These are phyloP conservation scores for Coryphaenoides rupestris DNA, from an alignment of 2,113 vertebrate species.

Conservation along the genomic window DNA sequence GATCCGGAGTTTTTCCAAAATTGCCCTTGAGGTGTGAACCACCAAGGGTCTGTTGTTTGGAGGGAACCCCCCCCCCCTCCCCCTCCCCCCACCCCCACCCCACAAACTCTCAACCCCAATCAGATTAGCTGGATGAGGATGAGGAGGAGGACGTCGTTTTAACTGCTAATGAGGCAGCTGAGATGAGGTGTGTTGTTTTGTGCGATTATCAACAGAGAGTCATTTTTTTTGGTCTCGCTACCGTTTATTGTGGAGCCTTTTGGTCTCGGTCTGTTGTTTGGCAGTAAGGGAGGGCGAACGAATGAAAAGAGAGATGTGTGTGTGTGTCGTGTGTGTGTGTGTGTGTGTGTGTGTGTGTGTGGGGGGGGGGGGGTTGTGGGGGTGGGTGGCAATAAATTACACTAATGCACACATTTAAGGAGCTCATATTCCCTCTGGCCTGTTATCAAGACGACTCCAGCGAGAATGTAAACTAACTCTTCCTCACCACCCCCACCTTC, in stretches of 20 bases:
- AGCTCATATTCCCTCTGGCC: slow-evolving; percentile 79
- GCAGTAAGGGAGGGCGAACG: slow-evolving; percentile 59
- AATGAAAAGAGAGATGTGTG: slow-evolving; percentile 44
- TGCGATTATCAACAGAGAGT: slow-evolving; percentile 83
- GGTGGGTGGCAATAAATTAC: slow-evolving; percentile 79
- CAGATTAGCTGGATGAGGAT: too few species aligned
- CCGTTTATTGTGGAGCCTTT: slow-evolving; percentile 63
- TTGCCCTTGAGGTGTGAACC: slow-evolving; percentile 83
- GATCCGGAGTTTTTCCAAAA: slow-evolving; percentile 85
- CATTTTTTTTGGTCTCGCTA: slow-evolving; percentile 77
- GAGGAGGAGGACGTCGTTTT: slow-evolving; percentile 86
- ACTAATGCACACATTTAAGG: slow-evolving; percentile 82
- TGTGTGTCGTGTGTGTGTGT: too few species aligned
- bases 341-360: too few species aligned
- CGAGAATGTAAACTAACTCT: slow-evolving; percentile 81
- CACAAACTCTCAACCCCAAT: too few species aligned
- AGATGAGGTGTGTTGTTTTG: slow-evolving; percentile 84
- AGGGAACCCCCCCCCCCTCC: slow-evolving; percentile 84
- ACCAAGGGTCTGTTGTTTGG: slow-evolving; percentile 75
- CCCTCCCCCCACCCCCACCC: too few species aligned
- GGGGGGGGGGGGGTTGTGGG: slow-evolving; percentile 55
- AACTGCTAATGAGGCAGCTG: slow-evolving; percentile 95
- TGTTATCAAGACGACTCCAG: slow-evolving; percentile 79
- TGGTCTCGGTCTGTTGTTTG: slow-evolving; percentile 72
- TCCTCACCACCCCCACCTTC: slow-evolving; percentile 49